Percentiles rank a stretch among this genome's conserved stretches.
These are phyloP conservation scores for Lasioglossum zephyrum DNA, from an alignment of 2,888 invertebrate genomes.

Conservation along the genomic window DNA sequence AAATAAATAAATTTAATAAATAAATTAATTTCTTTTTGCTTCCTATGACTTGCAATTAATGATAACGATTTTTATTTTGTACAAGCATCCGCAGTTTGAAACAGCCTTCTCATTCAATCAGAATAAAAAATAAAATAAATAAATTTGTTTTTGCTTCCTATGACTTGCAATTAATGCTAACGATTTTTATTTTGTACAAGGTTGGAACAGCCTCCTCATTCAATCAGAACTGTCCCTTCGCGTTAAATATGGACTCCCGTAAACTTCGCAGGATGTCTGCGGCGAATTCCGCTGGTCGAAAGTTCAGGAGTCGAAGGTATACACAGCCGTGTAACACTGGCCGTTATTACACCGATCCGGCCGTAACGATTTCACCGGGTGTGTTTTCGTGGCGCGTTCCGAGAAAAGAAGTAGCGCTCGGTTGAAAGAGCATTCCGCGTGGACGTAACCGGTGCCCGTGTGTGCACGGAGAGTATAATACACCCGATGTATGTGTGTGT, in stretches of 20 bases:
- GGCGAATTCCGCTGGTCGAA: neutral
- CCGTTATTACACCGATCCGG: conserved; percentile 16
- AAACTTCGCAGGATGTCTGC: neutral
- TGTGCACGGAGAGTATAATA: neutral
- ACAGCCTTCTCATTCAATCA: no score
- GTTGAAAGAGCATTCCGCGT: conserved; percentile 23
- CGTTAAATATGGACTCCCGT: neutral
- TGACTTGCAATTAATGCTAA: no score
- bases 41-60: no score
- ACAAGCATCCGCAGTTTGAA: no score
- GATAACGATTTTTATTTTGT: no score
- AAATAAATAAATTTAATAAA: no score
- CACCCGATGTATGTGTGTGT: neutral
- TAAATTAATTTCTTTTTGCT: no score
- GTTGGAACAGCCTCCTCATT: neutral
- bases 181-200: no score
- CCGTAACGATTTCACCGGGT: conserved; percentile 41
- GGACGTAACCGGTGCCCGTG: conserved; percentile 13
- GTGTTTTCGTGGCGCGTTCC: conserved; percentile 24
- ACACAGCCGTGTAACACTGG: conserved; percentile 19
- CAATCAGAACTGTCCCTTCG: neutral
- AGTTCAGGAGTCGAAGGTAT: neutral
- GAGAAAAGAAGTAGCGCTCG: conserved; percentile 25
- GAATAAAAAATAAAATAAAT: no score
- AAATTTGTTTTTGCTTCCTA: no score